Conservation (phyloP, 2,888 invertebrate species). For the Himalopsyche kuldschensis region DNA sequence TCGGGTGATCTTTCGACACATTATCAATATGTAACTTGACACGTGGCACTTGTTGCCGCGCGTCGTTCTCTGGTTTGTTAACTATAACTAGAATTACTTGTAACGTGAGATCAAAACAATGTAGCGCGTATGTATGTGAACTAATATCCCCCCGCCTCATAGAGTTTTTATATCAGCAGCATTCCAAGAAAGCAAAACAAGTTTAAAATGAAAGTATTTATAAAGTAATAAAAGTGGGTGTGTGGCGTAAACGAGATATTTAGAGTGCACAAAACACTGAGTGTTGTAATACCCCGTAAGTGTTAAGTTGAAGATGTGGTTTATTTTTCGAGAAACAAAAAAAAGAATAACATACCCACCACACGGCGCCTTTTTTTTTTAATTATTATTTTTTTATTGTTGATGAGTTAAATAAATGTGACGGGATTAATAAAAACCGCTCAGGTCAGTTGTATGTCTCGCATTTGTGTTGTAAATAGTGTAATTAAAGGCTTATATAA, state of each 20-base stretch:
- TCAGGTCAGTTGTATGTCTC: slow-evolving; percentile 27
- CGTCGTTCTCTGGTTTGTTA: slow-evolving; percentile 11
- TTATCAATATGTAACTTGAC: not conserved
- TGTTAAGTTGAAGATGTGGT: slow-evolving; percentile 25
- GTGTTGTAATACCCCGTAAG: slow-evolving; percentile 34
- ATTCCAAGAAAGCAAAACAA: slow-evolving; percentile 35
- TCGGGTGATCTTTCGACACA: not conserved
- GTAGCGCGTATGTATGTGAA: slow-evolving; percentile 22
- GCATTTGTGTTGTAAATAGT: slow-evolving; percentile 40
- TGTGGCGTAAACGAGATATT: slow-evolving; percentile 27
- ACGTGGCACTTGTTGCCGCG: not conserved
- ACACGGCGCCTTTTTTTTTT: slow-evolving; percentile 19
- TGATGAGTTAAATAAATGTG: slow-evolving; percentile 7
- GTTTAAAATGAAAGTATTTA: slow-evolving; percentile 27
- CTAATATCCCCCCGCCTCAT: slow-evolving; percentile 26
- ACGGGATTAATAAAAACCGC: not conserved
- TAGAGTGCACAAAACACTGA: slow-evolving; percentile 38
- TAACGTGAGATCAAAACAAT: slow-evolving; percentile 1
- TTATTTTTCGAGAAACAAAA: slow-evolving; percentile 10
- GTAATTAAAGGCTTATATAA: slow-evolving; percentile 37
- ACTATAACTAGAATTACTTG: not conserved
- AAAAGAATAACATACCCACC: not conserved
- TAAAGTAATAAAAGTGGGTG: slow-evolving; percentile 34
- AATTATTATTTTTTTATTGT: slow-evolving; percentile 30
- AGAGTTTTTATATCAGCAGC: slow-evolving; percentile 37